Base-by-base conservation (phyloP, 2,113 vertebrate species). In the Pterophyllum scalare region DNA sequence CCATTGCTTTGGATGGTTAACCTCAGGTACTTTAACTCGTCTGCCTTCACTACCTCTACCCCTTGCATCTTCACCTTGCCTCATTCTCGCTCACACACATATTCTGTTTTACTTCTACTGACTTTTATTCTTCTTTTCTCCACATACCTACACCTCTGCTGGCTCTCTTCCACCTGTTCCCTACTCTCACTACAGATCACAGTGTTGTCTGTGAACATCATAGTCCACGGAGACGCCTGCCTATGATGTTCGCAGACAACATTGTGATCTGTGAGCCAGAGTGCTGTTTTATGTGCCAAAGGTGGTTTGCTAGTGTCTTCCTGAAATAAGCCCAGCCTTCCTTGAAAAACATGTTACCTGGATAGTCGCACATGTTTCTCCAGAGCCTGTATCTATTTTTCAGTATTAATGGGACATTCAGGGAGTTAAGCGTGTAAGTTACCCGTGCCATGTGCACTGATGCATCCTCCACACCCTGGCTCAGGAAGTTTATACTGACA, bases 121-220 rank as follows among this genome's bases (percentile, higher is more conserved):
- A n/a, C 35, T 64, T 49, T 64, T 3, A 64, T 64, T 64, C 61
- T 35, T 38, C 38, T 64, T 64, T n/a, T 24, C 7, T 40, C 38
- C 35, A 40, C 61, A 40, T 40, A 40, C 12, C 61, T 64, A 3
- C 12, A 64, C 22, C n/a, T 40, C 35, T 5, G 33, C 33, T 14
- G 0, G 0, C 35, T 64, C 61, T 40, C 35, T 65, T 65, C 5
- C 35, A 43, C 35, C 35, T 24, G 35, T 33, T 5, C 0, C n/a
- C 61, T 65, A 24, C 0, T 40, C 35, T 65, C n/a, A 43, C 7
- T 65, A 65, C 35, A 40, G 35, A n/a, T 43, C 35, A 61, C 59
- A 61, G 11, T 33, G 28, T 31, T 61, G 19, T 61, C 59, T 20
- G 17, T 4, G 19, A 61, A 17, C 59, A 61, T 33, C 28, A 33